Evolutionary conservation across 2,888 invertebrate genomes (phyloP).

Genomic region (Cheilosia vulpina): DNA sequence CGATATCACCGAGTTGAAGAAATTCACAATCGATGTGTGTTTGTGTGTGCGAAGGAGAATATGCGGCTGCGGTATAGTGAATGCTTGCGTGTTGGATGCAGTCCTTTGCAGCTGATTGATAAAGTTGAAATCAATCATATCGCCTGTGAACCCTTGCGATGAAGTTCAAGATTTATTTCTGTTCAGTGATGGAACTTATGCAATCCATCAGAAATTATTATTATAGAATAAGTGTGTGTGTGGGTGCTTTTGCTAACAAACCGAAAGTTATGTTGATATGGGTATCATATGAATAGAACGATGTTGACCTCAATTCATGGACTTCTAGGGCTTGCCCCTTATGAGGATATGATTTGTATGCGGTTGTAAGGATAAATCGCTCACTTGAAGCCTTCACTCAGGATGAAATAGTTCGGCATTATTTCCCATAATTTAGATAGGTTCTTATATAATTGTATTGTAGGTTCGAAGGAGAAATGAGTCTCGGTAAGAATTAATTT

Average conservation of each 20-base stretch:
- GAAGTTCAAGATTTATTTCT: slow-evolving; percentile 27
- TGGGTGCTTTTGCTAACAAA: neutral
- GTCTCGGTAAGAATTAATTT: too few species aligned
- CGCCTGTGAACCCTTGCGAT: slow-evolving; percentile 10
- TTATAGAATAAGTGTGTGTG: neutral
- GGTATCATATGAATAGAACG: neutral
- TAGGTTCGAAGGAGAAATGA: too few species aligned
- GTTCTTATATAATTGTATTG: too few species aligned
- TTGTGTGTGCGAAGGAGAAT: neutral
- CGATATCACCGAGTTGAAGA: slow-evolving; percentile 16
- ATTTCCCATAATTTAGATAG: too few species aligned
- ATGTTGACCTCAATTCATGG: neutral
- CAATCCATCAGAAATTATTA: slow-evolving; percentile 23
- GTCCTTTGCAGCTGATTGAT: slow-evolving; percentile 33
- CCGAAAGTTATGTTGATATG: neutral
- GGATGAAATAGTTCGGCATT: too few species aligned
- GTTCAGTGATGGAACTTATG: slow-evolving; percentile 33
- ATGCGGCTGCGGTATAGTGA: neutral
- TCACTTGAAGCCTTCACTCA: too few species aligned
- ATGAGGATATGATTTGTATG: too few species aligned
- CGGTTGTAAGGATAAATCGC: too few species aligned
- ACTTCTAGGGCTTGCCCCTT: neutral
- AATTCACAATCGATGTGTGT: neutral
- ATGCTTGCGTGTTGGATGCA: slow-evolving; percentile 18
- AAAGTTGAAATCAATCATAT: slow-evolving; percentile 54